A percentile compares a stretch with the other conserved stretches of the same genome.
phyloP scores from a whole-genome alignment of 1,140 invertebrate species.

The Galleria mellonella region DNA sequence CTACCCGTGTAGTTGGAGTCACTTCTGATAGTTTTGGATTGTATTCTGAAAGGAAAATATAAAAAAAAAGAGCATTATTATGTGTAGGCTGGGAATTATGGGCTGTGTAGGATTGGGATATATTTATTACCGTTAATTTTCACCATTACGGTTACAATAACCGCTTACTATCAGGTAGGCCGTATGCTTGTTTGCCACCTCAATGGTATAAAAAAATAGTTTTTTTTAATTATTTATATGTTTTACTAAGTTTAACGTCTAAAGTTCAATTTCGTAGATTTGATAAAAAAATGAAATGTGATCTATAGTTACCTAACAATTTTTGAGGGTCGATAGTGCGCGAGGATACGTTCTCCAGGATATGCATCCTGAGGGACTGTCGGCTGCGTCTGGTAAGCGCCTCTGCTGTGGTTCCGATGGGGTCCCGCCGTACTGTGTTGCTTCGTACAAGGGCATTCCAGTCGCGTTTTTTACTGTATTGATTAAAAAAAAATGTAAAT shows the following conservation, averaged over 20 bases:
- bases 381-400: slow-evolving; percentile 77
- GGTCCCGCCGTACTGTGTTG: slow-evolving; percentile 80
- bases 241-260: too few relatives aligned
- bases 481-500: neutral
- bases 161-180: too few relatives aligned
- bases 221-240: too few relatives aligned
- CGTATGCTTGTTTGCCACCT: too few relatives aligned
- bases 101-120: too few relatives aligned
- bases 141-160: too few relatives aligned
- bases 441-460: slow-evolving; percentile 89
- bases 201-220: too few relatives aligned
- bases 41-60: slow-evolving; percentile 76
- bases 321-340: slow-evolving; percentile 81
- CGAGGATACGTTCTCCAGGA: slow-evolving; percentile 77
- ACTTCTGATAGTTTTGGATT: slow-evolving; percentile 86
- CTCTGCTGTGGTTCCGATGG: slow-evolving; percentile 84
- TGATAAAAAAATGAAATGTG: too few relatives aligned
- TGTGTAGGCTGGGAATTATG: too few relatives aligned
- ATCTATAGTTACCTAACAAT: slow-evolving; percentile 74
- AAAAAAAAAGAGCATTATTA: too few relatives aligned
- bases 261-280: too few relatives aligned
- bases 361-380: slow-evolving; percentile 81
- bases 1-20: slow-evolving; percentile 83
- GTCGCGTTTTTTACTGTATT: slow-evolving; percentile 82
- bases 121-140: too few relatives aligned